phyloP scores from a whole-genome alignment of 1,140 invertebrate genomes.

The Steinernema feltiae region DNA sequence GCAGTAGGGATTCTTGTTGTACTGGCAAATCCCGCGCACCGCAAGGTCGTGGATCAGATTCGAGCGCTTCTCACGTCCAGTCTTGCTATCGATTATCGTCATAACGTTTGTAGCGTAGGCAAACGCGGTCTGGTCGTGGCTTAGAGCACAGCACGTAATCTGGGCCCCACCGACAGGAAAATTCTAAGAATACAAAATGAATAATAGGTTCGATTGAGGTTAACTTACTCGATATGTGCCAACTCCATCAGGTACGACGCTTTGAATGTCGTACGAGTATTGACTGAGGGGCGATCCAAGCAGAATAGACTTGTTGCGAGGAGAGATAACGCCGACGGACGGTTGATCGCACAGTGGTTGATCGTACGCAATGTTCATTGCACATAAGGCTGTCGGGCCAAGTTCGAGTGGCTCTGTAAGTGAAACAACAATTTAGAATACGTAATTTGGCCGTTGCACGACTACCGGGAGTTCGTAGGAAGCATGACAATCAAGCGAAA shows the following conservation, averaged over 20 bases:
- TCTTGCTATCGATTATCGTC: background rate
- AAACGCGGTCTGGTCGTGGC: background rate
- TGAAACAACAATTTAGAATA: no score
- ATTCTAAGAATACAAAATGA: background rate
- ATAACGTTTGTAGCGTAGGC: background rate
- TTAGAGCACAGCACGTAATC: background rate
- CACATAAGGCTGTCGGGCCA: no score
- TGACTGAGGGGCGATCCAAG: background rate
- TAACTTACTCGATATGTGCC: background rate
- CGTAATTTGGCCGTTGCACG: no score
- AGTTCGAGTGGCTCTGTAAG: no score
- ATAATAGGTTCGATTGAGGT: background rate
- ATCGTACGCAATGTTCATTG: no score
- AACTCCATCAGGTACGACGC: background rate
- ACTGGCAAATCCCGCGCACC: background rate
- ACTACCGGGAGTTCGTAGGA: no score
- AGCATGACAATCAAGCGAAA: no score
- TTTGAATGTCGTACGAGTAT: background rate
- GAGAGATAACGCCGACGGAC: background rate
- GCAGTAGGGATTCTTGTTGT: conserved; percentile 5
- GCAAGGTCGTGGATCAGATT: background rate
- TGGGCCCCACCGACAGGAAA: background rate
- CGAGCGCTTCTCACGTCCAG: background rate
- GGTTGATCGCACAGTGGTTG: background rate
- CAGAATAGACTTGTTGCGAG: background rate